Conservation (phyloP, 1,140 invertebrate genomes). For the Tetragonula clypearis region DNA sequence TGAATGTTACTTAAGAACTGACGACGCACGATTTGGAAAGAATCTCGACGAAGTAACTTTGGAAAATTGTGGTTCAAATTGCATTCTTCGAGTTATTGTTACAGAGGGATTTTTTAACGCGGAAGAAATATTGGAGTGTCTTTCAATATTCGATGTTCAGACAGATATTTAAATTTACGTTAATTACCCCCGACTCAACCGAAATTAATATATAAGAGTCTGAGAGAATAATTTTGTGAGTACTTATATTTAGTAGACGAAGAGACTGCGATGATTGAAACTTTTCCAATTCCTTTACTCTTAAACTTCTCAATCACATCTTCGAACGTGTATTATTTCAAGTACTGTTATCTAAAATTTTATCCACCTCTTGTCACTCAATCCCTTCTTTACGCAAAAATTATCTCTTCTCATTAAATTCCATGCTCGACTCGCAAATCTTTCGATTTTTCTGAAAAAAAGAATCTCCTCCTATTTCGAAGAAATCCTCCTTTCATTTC, state of each 20-base stretch:
- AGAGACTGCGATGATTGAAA: no score
- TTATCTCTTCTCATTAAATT: not conserved
- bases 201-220: not conserved
- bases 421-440: not conserved
- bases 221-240: no score
- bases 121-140: no score
- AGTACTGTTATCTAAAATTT: no score
- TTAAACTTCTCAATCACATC: no score
- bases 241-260: no score
- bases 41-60: not conserved
- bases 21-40: not conserved
- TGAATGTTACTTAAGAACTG: not conserved
- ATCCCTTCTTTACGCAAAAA: not conserved
- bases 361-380: not conserved
- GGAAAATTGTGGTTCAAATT: not conserved
- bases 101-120: no score
- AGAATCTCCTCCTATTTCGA: not conserved
- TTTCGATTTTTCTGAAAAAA: no score
- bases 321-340: no score
- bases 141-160: not conserved
- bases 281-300: not conserved
- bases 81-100: no score
- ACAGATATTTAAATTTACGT: not conserved
- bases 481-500: not conserved
- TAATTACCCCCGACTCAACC: not conserved